Base-by-base conservation (phyloP, 2,888 invertebrate genomes). In the Heliconius ethilla region DNA sequence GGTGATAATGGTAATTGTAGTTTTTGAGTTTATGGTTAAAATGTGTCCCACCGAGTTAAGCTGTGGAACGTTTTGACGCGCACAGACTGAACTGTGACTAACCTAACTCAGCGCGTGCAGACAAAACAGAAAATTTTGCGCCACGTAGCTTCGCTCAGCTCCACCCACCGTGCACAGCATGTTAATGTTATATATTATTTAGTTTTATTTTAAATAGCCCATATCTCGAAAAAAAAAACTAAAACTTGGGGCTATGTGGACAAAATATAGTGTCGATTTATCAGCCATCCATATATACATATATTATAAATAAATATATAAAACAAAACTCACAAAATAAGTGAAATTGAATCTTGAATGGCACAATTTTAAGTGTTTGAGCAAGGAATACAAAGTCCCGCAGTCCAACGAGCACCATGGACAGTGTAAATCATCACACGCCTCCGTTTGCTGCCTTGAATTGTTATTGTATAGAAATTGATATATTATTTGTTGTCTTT, bases 331-430 rank as follows among this genome's bases (percentile, higher is more conserved):
- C 87, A 97, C 97, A 90, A 97, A 97, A 89, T 98, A 99, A 3
- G 98, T 97, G 87, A 99, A 99, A 83, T 97, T 97, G 91, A 99
- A 99, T 84, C 99, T 95, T 5, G 98, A 97, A 92, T 99, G 99
- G 89, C 98, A 98, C 69, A 98, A 94, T 89, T 99, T 98, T 77
- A 99, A 95, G 90, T 99, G 99, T 89, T 99, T 99, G 63, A 99
- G 95, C 82, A 99, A 94, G 0, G 98, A 97, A 91, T 98, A 98
- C 33, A 99, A 95, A 59, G 96, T 96, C 76, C 97, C 96, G 86
- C 99, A 99, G 91, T 98, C 97, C 29, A 99, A 93, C 10, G 97
- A 97, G 89, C 99, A 99, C 99, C 99, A 99, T 1, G 99, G 99
- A 88, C 99, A 99, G 87, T 97, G 97, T 75, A 98, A 95, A 93